These are phyloP conservation scores for Calliphora vicina DNA, from an alignment of 1,140 invertebrate species.

Conservation along the genomic window DNA sequence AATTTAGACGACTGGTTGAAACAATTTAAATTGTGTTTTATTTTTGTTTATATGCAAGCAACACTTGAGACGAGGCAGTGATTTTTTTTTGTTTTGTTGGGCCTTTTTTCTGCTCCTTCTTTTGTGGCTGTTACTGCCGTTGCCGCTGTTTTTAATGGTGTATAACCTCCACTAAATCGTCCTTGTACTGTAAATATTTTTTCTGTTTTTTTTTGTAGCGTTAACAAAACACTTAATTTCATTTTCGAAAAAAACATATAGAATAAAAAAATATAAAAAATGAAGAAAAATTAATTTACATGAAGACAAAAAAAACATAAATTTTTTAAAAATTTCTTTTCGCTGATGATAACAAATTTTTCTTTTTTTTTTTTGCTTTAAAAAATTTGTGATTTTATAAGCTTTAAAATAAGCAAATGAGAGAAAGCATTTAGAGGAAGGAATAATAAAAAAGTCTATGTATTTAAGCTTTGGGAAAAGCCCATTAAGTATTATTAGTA, in stretches of 20 bases:
- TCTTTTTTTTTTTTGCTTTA: not conserved
- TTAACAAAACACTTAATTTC: constrained; percentile 13
- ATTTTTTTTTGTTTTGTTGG: not conserved
- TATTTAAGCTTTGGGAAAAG: not conserved
- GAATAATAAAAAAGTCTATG: not conserved
- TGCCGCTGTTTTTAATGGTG: not conserved
- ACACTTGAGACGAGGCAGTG: constrained; percentile 8
- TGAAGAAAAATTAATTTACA: constrained; percentile 9
- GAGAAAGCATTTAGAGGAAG: not conserved
- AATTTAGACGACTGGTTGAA: not conserved
- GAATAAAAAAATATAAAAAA: not conserved
- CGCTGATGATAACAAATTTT: constrained; percentile 11
- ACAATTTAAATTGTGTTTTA: not conserved
- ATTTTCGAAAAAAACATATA: not conserved
- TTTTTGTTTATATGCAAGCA: not conserved
- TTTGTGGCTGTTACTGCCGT: not conserved
- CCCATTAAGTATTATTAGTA: constrained; percentile 1
- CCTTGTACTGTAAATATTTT: not conserved
- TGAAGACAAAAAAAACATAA: not conserved
- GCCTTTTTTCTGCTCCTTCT: not conserved
- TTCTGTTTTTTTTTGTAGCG: not conserved
- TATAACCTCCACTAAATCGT: not conserved
- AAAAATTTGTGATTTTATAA: not conserved
- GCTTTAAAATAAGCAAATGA: not conserved
- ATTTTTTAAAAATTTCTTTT: not conserved